Evolutionary conservation across 2,113 vertebrate genomes (phyloP).

Genomic region (Muntiacus reevesi): DNA sequence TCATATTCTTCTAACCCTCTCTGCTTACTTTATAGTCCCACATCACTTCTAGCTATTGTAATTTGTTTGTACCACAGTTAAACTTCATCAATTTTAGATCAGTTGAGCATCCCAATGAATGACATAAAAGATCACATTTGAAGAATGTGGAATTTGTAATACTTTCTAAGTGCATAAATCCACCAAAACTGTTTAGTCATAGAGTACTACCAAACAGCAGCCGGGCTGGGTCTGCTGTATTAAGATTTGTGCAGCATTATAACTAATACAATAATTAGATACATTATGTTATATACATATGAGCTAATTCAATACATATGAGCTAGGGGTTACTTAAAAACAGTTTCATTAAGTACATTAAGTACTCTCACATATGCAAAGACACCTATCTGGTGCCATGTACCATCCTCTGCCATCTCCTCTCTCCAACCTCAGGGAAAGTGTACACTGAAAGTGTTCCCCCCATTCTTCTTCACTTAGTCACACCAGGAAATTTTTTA

Average conservation of each 20-base stretch:
- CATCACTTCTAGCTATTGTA: neutral
- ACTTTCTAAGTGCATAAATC: neutral
- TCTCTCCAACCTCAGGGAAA: neutral
- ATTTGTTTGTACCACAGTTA: neutral
- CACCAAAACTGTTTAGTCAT: neutral
- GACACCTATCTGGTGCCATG: neutral
- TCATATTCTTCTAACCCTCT: neutral
- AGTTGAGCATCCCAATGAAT: neutral
- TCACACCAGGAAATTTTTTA: neutral
- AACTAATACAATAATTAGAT: neutral
- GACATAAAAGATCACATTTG: neutral
- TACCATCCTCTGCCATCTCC: neutral
- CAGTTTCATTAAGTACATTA: neutral
- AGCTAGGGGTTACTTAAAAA: neutral
- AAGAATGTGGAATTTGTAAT: neutral
- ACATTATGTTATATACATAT: neutral
- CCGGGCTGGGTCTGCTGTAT: neutral
- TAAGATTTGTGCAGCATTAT: neutral
- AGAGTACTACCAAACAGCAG: neutral
- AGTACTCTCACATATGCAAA: neutral
- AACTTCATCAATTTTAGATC: neutral
- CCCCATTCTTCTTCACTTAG: neutral
- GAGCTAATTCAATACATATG: neutral
- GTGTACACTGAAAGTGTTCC: neutral
- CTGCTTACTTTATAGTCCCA: neutral